These are phyloP conservation scores for Clarias gariepinus DNA, from an alignment of 2,113 vertebrate genomes.

Conservation along the genomic window DNA sequence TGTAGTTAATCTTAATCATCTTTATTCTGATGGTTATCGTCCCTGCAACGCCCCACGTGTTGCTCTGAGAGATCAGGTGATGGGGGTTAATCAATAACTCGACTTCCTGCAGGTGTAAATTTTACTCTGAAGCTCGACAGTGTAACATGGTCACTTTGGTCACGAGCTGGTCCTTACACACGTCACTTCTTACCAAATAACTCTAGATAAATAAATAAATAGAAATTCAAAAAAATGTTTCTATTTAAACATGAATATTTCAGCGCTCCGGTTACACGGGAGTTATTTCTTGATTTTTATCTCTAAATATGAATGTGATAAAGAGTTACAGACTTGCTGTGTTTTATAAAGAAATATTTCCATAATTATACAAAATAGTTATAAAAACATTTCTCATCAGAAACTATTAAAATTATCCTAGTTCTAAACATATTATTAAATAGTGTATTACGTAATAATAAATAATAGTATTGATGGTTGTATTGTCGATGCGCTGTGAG, in stretches of 20 bases:
- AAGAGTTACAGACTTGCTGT: not conserved
- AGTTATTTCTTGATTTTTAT: not conserved
- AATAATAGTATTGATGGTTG: too few species aligned
- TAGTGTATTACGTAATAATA: not conserved
- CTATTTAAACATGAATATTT: not conserved
- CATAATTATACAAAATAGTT: not conserved
- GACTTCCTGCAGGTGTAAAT: not conserved
- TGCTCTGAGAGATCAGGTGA: not conserved
- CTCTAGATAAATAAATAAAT: too few species aligned
- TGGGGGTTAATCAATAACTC: not conserved
- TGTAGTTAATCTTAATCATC: not conserved
- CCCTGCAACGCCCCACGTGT: not conserved
- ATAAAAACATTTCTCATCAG: not conserved
- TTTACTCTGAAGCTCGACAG: not conserved
- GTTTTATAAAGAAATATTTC: not conserved
- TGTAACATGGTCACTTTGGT: not conserved
- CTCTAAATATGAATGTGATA: not conserved
- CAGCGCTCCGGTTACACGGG: not conserved
- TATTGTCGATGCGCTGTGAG: too few species aligned
- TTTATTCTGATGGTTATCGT: not conserved
- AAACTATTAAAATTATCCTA: not conserved
- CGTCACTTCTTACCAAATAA: not conserved
- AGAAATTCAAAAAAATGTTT: not conserved
- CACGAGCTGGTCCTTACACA: not conserved
- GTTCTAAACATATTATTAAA: not conserved